A percentile compares a stretch with the other conserved stretches of the same genome.
Conservation (phyloP, 2,113 vertebrate species). For the Marmota monax region DNA sequence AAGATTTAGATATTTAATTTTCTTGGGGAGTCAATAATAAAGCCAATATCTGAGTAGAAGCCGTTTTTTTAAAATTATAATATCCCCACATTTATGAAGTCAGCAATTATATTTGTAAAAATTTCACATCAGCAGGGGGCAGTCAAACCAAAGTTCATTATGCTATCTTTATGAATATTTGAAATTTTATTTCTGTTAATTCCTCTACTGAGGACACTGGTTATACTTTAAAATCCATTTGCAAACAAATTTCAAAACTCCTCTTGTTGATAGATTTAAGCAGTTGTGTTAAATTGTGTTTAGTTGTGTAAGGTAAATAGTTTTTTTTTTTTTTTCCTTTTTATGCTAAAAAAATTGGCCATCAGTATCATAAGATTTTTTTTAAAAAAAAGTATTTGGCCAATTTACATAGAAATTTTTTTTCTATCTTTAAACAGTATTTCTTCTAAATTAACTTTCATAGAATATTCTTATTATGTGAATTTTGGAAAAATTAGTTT, state of each 20-base stretch:
- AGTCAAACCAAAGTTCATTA: slow-evolving; percentile 86
- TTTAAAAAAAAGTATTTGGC: background rate
- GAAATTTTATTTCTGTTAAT: background rate
- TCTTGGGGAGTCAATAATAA: slow-evolving; percentile 3
- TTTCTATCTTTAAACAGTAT: slow-evolving; percentile 8
- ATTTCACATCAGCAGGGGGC: slow-evolving; percentile 83
- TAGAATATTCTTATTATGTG: slow-evolving; percentile 34
- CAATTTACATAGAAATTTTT: slow-evolving; percentile 7
- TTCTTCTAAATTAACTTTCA: slow-evolving; percentile 25
- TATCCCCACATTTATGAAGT: background rate
- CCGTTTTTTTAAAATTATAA: background rate
- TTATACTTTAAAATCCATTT: slow-evolving; percentile 46
- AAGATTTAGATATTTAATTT: background rate
- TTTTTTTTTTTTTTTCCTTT: background rate
- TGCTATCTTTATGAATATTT: slow-evolving; percentile 30
- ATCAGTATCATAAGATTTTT: slow-evolving; percentile 18
- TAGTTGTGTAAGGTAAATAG: background rate
- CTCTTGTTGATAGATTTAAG: background rate
- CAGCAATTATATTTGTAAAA: slow-evolving; percentile 50
- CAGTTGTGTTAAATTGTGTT: slow-evolving; percentile 15
- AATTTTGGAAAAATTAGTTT: background rate
- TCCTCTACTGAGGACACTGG: background rate
- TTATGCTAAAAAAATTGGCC: background rate
- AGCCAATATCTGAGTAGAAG: slow-evolving; percentile 20
- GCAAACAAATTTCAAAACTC: slow-evolving; percentile 9